Evolutionary conservation across 2,113 vertebrate genomes (phyloP).

Genomic region (Mesoclemmys tuberculata): DNA sequence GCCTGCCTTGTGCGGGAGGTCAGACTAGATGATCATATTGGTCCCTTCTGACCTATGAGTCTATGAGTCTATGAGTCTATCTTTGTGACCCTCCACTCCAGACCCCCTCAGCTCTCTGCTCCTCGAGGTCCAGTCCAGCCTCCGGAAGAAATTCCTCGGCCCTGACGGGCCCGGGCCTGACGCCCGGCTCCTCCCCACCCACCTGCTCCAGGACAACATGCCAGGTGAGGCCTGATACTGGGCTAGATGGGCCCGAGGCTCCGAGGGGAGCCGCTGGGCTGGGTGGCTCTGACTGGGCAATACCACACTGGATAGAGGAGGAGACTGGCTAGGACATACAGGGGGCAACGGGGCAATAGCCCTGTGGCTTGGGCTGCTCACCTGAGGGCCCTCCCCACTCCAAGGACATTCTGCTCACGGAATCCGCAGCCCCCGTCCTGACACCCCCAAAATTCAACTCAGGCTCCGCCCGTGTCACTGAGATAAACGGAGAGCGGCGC

Average conservation of each 20-base stretch:
- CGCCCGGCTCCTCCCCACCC: slow-evolving; percentile 22
- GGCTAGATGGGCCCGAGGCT: no score
- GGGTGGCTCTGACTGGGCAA: no score
- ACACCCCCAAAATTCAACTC: not conserved
- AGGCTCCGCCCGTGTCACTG: not conserved
- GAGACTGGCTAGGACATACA: no score
- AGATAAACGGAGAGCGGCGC: no score
- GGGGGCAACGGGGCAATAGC: not conserved
- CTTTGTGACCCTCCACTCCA: slow-evolving; percentile 38
- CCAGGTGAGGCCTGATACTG: slow-evolving; percentile 2
- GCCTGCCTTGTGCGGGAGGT: no score
- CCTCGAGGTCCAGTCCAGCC: slow-evolving; percentile 65
- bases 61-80: no score
- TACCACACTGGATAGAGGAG: not conserved
- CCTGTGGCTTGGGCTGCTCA: rapidly evolving
- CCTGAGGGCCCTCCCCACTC: no score
- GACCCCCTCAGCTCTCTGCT: slow-evolving; percentile 73
- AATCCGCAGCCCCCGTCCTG: not conserved
- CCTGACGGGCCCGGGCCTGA: not conserved
- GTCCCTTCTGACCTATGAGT: no score
- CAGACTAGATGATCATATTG: no score
- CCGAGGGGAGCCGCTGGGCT: not conserved
- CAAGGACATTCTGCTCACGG: no score
- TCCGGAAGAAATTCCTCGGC: slow-evolving; percentile 41
- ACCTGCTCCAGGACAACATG: slow-evolving; percentile 85